Percentiles rank a stretch among this genome's conserved stretches.
These are phyloP conservation scores for Meiosimyza platycephala DNA, from an alignment of 2,888 invertebrate genomes.

Conservation along the genomic window DNA sequence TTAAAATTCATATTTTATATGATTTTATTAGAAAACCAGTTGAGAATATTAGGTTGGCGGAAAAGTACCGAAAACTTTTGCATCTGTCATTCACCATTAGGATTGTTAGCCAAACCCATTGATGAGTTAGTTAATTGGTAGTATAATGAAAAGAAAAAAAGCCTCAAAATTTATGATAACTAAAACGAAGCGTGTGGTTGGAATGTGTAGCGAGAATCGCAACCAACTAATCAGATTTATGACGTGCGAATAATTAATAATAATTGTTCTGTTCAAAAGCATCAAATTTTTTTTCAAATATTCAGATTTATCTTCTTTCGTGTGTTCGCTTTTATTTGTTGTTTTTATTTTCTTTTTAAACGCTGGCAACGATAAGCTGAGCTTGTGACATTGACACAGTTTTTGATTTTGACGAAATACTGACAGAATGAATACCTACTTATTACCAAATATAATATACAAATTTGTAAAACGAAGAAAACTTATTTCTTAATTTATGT, in stretches of 20 bases:
- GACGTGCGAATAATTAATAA: too few relatives aligned
- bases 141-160: background rate
- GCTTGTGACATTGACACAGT: constrained; percentile 25
- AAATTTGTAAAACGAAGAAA: too few relatives aligned
- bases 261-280: background rate
- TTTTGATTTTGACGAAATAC: background rate
- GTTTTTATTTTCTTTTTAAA: background rate
- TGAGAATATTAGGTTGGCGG: background rate
- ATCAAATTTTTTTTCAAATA: background rate
- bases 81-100: background rate
- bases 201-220: background rate
- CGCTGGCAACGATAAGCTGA: background rate
- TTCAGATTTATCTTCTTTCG: too few relatives aligned
- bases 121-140: background rate
- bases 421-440: too few relatives aligned
- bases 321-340: too few relatives aligned
- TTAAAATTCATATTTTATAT: too few relatives aligned
- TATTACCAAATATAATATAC: too few relatives aligned
- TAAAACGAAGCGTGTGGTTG: background rate
- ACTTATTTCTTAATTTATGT: too few relatives aligned
- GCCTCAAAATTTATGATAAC: background rate
- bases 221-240: too few relatives aligned
- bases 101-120: constrained; percentile 11
- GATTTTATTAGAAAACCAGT: background rate
- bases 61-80: constrained; percentile 8